Base-by-base conservation (phyloP, 2,113 vertebrate genomes). In the Muntiacus muntjak region DNA sequence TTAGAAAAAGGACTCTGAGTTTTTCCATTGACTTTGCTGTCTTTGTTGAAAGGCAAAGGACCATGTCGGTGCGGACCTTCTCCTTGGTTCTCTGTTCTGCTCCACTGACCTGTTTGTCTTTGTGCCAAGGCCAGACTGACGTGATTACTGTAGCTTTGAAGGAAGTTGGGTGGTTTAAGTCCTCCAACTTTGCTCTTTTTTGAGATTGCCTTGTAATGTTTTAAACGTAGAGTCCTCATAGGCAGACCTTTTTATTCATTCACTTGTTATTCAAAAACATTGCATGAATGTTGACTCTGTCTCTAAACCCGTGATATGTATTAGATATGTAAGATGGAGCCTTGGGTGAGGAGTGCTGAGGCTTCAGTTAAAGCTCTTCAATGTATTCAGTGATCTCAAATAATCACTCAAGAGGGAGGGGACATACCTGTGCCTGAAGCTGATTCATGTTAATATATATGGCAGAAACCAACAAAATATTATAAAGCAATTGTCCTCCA, bases 51-150 rank as follows among this genome's bases (percentile, higher is more conserved):
- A 85, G 12, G 45, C 71, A 47, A 21, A 79, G 55, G 58, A 47
- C 74, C 0, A 0, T 8, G 6, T 26, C 25, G n/a, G 17, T 7
- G 9, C 5, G 12, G 25, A 0, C 26, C 43, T 58, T 58, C 45
- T 76, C 25, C 26, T 9, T 9, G 79, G 17, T 55, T 81, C 52
- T 62, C 52, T 17, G 0, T 78, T 54, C 50, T 19, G 12, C 60
- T 25, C 76, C 47, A 3, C 12, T 7, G 7, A 36, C 14, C n/a
- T 83, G n/a, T 30, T 43, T 28, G 16, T 43, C 62, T 11, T 54
- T 12, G 7, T 3, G 36, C 36, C 36, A 10, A 5, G 0, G n/a
- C n/a, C 19, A 15, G 13, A 0, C 47, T 3, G 7, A 60, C 84
- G 7, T 36, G n/a, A 30, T 57, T 1, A 40, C 19, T 16, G 7